Evolutionary conservation across 1,140 invertebrate genomes (phyloP), one percentile per base, ranked within the genome.

Genomic region (Phenacoccus solenopsis): DNA sequence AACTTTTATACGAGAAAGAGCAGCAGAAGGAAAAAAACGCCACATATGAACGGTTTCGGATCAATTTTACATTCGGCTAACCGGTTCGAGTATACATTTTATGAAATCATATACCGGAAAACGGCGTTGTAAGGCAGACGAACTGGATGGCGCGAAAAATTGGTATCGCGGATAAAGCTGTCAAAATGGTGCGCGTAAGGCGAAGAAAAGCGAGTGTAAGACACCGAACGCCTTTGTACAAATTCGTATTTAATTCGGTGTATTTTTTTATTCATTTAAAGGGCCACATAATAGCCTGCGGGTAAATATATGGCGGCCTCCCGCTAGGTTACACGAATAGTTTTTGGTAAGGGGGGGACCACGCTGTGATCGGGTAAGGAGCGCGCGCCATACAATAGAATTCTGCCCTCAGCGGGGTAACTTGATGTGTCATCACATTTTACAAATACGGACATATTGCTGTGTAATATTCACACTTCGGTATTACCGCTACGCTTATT

Each of bases 351-450:
- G 25, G 59, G 25, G 59, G 59, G 59, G 5, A 64, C 2, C 25
- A 64, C 59, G 25, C 25, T 64, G 59, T 10, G 59, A 9, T 24
- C 59, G 38, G 38, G 38, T 16, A 49, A 64, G 59, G 25, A 64
- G 59, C 25, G 20, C 25, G 22, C 22, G 25, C 59, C 20, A 20
- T 24, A 64, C 59, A 64, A 64, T 25, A 64, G 59, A 64, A 64
- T 64, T 64, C 25, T 64, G 25, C 59, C 59, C 25, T 64, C 25
- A 64, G 59, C 38, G 59, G 59, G 59, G 22, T 64, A 24, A 64
- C 59, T 64, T 64, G 59, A 64, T 25, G 25, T 64, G 59, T 64
- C 59, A 64, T 64, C 59, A 64, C 59, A 64, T 64, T 64, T 64
- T 64, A 64, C 59, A 64, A 64, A 64, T 20, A 10, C 59, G 25